Conservation (phyloP, 2,113 vertebrate genomes). For the Dasyornis broadbenti region DNA sequence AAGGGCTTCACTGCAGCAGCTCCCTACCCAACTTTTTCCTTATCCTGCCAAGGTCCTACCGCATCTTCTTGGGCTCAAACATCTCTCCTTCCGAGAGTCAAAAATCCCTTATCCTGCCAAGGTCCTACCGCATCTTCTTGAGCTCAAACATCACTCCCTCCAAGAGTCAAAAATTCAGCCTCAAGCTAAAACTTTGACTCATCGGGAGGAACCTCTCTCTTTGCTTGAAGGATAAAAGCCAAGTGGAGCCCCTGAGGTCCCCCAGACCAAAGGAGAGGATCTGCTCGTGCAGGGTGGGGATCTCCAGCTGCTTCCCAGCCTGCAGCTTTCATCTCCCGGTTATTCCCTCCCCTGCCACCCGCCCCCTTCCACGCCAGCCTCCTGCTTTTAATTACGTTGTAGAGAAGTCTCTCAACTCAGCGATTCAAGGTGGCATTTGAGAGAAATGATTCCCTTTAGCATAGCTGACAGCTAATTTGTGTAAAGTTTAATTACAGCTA, state of each 20-base stretch:
- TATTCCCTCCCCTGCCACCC: neutral
- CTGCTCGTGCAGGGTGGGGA: neutral
- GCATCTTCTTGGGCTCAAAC: neutral
- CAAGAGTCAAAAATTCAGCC: neutral
- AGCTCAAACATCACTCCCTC: neutral
- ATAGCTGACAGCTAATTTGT: conserved; percentile 83
- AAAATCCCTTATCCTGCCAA: neutral
- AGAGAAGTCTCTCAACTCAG: conserved; percentile 66
- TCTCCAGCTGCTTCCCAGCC: conserved; percentile 6
- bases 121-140: neutral
- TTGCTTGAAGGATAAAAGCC: neutral
- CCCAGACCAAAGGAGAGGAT: neutral
- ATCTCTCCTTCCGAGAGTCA: neutral
- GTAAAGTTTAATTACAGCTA: conserved; percentile 85
- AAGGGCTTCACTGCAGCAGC: neutral
- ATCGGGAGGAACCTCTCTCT: neutral
- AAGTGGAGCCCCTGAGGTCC: neutral
- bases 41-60: neutral
- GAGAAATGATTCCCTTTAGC: conserved; percentile 78
- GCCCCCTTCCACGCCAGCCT: neutral
- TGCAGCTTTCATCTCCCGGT: neutral
- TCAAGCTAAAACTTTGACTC: neutral
- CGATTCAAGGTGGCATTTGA: conserved; percentile 79
- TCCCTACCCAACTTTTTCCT: neutral
- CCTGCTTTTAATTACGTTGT: conserved; percentile 71